These are phyloP conservation scores for Calliopum simillimum DNA, from an alignment of 2,888 invertebrate genomes.

Conservation along the genomic window DNA sequence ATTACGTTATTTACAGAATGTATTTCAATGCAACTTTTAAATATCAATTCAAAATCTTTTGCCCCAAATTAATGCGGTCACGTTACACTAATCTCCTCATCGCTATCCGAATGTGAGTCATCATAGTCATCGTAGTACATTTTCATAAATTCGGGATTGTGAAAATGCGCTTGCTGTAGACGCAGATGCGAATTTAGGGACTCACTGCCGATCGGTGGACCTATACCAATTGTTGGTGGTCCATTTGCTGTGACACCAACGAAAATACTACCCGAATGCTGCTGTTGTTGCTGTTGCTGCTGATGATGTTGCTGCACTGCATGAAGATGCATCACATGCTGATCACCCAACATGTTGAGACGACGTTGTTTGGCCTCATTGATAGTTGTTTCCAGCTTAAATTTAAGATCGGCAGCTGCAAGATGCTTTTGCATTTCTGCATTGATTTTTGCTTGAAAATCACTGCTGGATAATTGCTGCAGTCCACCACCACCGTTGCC, in stretches of 20 bases:
- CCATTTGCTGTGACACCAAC: constrained; percentile 40
- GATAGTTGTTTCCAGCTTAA: constrained; percentile 61
- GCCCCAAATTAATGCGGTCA: constrained; percentile 72
- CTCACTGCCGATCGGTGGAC: constrained; percentile 44
- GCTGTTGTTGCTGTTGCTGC: constrained; percentile 57
- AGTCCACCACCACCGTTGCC: constrained; percentile 31
- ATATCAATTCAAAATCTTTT: constrained; percentile 36
- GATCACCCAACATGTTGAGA: constrained; percentile 49
- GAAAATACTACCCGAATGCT: constrained; percentile 39
- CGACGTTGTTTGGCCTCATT: constrained; percentile 60
- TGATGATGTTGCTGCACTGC: constrained; percentile 60
- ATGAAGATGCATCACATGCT: constrained; percentile 52
- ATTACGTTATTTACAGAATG: not conserved
- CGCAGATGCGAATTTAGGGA: constrained; percentile 19
- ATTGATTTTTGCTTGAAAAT: constrained; percentile 65
- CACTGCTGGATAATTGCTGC: constrained; percentile 50
- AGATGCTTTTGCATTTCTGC: constrained; percentile 66
- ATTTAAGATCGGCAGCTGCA: constrained; percentile 63
- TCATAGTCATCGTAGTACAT: constrained; percentile 67
- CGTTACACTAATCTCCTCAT: constrained; percentile 90
- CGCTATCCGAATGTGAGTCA: constrained; percentile 75
- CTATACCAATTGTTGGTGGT: constrained; percentile 50
- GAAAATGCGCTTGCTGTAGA: constrained; percentile 51
- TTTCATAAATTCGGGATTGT: constrained; percentile 62
- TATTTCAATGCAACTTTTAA: constrained; percentile 15